phyloP scores from a whole-genome alignment of 2,797 vertebrate species.

The Anniella stebbinsi region DNA sequence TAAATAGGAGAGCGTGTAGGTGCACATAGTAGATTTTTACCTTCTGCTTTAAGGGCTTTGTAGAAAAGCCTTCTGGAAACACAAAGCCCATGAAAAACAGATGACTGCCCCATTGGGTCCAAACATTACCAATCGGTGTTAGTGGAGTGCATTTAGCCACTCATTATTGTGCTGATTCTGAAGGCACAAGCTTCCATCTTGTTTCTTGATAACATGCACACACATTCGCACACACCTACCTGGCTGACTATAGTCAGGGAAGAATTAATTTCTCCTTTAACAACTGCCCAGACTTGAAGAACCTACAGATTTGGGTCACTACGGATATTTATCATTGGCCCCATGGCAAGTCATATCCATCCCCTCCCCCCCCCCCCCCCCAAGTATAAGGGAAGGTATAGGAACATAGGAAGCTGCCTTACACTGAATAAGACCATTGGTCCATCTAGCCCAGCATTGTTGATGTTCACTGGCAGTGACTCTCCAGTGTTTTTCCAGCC shows the following conservation, averaged over 20 bases:
- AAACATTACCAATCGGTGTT: background rate
- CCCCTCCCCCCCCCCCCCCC: no score
- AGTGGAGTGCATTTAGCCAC: background rate
- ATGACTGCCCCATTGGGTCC: background rate
- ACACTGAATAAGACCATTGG: no score
- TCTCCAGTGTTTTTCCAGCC: no score
- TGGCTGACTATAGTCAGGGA: background rate
- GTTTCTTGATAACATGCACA: background rate
- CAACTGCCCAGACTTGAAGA: background rate
- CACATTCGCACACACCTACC: no score
- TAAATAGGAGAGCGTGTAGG: background rate
- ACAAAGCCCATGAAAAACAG: background rate
- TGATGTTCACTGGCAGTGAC: no score
- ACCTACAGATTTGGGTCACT: background rate
- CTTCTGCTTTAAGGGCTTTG: background rate
- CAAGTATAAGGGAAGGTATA: background rate
- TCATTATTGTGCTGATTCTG: background rate
- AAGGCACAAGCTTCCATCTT: background rate
- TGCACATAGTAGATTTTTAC: background rate
- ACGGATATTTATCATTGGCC: background rate
- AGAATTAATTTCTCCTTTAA: conserved; percentile 11
- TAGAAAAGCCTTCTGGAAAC: background rate
- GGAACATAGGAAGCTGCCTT: background rate
- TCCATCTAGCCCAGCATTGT: no score
- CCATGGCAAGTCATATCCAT: background rate